Evolutionary conservation across 2,797 vertebrate species (phyloP).

Genomic region (Chrosomus eos): DNA sequence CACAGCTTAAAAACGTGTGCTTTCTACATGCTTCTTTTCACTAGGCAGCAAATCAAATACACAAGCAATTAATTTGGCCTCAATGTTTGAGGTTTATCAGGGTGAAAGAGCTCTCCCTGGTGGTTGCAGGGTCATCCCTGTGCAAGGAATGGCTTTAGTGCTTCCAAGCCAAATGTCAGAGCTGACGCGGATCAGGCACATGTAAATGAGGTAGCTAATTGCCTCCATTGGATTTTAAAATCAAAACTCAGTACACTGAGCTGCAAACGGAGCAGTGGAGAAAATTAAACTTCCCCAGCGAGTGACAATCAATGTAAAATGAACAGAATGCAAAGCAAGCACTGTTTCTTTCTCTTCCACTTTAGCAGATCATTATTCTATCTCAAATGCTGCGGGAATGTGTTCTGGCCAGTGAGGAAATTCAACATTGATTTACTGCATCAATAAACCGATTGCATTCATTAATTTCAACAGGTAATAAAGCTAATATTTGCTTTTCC

Average conservation of each 20-base stretch:
- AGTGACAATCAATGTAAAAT: constrained; percentile 74
- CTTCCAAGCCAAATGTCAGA: constrained; percentile 54
- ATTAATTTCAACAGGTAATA: constrained; percentile 22
- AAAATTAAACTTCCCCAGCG: constrained; percentile 72
- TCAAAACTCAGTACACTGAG: constrained; percentile 68
- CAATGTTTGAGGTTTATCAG: not conserved
- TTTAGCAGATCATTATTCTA: constrained; percentile 36
- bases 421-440: constrained; percentile 30
- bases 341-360: constrained; percentile 31
- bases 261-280: constrained; percentile 71
- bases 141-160: constrained; percentile 14
- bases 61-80: not conserved
- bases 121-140: not conserved
- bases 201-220: constrained; percentile 79
- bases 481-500: constrained; percentile 30
- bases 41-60: not conserved
- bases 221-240: constrained; percentile 81
- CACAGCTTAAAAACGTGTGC: not conserved
- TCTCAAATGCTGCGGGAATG: constrained; percentile 1
- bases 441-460: constrained; percentile 5
- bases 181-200: constrained; percentile 49
- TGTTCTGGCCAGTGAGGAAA: constrained; percentile 13
- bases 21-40: no score
- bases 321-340: constrained; percentile 47
- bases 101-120: constrained; percentile 8